These are phyloP conservation scores for Platycheirus rosarum DNA, from an alignment of 2,888 invertebrate species.

Conservation along the genomic window DNA sequence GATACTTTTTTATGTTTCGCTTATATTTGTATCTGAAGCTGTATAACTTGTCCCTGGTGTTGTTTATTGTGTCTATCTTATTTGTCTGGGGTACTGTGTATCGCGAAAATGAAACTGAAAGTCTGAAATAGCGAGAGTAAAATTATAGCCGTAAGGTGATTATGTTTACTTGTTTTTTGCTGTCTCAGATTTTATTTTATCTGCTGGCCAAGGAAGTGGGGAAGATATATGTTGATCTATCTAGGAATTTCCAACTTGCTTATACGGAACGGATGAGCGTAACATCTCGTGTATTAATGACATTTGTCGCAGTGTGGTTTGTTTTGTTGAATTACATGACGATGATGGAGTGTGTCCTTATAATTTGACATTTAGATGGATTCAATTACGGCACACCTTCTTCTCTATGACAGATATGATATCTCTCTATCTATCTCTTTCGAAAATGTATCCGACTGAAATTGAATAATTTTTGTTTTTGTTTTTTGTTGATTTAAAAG, in stretches of 20 bases:
- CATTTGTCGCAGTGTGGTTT: conserved; percentile 61
- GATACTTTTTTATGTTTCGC: conserved; percentile 26
- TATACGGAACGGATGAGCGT: conserved; percentile 18
- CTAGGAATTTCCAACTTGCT: conserved; percentile 40
- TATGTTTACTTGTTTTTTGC: conserved; percentile 40
- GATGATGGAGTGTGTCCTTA: conserved; percentile 71
- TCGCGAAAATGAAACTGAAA: conserved; percentile 70
- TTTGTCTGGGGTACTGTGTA: conserved; percentile 61
- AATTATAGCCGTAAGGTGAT: conserved; percentile 56
- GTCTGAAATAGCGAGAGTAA: conserved; percentile 35
- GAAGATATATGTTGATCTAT: conserved; percentile 12
- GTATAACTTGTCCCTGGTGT: conserved; percentile 20
- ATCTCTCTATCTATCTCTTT: background rate
- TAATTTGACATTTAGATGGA: conserved; percentile 67
- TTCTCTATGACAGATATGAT: background rate
- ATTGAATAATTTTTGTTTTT: conserved; percentile 57
- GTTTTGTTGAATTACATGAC: conserved; percentile 37
- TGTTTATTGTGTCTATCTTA: conserved; percentile 63
- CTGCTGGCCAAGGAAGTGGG: too few species aligned
- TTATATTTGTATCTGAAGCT: conserved; percentile 37
- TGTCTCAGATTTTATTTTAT: conserved; percentile 11
- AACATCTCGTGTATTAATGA: conserved; percentile 55
- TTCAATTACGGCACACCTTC: conserved; percentile 70
- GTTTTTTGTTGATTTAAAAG: conserved; percentile 17
- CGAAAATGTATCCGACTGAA: conserved; percentile 9